Conservation (phyloP, 1,140 invertebrate species). For the Hormaphis cornu region DNA sequence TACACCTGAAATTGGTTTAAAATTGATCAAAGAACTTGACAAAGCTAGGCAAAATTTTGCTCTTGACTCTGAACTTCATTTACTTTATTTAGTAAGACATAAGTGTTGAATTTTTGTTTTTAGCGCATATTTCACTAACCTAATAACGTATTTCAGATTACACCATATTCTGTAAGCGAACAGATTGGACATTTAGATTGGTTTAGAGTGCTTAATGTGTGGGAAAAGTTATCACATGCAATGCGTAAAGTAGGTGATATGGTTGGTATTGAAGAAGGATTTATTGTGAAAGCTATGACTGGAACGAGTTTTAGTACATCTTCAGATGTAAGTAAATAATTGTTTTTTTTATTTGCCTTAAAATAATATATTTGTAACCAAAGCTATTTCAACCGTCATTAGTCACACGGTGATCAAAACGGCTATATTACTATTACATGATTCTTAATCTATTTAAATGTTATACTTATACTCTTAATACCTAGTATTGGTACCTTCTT, state of each 20-base stretch:
- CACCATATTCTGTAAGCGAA: constrained; percentile 70
- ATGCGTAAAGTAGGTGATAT: constrained; percentile 78
- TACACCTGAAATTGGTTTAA: constrained; percentile 80
- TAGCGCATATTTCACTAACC: background rate
- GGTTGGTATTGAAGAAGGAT: constrained; percentile 85
- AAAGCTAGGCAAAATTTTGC: constrained; percentile 82
- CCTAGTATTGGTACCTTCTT: no score
- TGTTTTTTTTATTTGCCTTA: background rate
- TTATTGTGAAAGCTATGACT: constrained; percentile 68
- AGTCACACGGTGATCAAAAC: no score
- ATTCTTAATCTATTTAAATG: no score
- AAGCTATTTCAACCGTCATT: no score
- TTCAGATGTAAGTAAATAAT: constrained; percentile 43
- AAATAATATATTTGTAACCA: background rate
- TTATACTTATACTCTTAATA: no score
- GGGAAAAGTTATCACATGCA: constrained; percentile 67
- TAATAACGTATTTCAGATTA: constrained; percentile 45
- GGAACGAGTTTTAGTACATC: constrained; percentile 50
- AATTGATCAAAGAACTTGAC: constrained; percentile 81
- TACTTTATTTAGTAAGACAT: constrained; percentile 71
- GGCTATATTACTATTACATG: no score
- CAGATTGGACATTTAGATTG: constrained; percentile 77
- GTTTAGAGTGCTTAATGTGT: constrained; percentile 74
- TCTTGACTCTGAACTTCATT: constrained; percentile 87
- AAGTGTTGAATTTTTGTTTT: background rate